Evolutionary conservation across 2,113 vertebrate species (phyloP).

Genomic region (Psittacula cyanocephala): DNA sequence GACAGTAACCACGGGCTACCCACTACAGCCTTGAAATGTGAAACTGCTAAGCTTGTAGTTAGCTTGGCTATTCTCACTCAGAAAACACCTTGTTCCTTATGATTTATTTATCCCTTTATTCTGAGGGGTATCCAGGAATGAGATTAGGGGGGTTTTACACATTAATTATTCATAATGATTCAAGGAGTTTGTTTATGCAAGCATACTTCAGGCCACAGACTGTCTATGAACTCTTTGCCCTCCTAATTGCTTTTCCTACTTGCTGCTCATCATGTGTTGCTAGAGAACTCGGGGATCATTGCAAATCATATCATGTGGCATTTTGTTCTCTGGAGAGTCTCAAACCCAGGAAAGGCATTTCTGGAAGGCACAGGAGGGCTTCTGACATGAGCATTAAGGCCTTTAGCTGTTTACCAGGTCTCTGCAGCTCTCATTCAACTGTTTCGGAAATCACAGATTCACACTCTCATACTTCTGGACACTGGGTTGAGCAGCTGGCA

Average conservation of each 20-base stretch:
- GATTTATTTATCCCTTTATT: conserved; percentile 15
- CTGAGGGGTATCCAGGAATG: not conserved
- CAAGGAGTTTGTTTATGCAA: not conserved
- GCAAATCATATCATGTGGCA: not conserved
- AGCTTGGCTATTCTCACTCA: conserved; percentile 8
- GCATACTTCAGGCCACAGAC: not conserved
- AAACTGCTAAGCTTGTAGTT: conserved; percentile 10
- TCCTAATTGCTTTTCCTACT: not conserved
- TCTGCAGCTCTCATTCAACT: not conserved
- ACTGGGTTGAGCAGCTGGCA: not conserved
- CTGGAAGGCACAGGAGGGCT: not conserved
- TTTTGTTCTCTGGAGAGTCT: not conserved
- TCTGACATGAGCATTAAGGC: not conserved
- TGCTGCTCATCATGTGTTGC: not conserved
- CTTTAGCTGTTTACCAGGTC: not conserved
- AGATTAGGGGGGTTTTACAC: not conserved
- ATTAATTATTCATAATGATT: not conserved
- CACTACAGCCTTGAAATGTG: not conserved
- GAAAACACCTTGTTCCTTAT: conserved; percentile 25
- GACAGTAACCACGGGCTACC: conserved; percentile 31
- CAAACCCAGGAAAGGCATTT: not conserved
- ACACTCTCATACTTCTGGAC: not conserved
- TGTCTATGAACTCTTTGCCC: not conserved
- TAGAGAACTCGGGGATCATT: not conserved
- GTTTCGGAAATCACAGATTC: not conserved